Evolutionary conservation across 2,888 invertebrate species (phyloP).

Genomic region (Athalia rosae): DNA sequence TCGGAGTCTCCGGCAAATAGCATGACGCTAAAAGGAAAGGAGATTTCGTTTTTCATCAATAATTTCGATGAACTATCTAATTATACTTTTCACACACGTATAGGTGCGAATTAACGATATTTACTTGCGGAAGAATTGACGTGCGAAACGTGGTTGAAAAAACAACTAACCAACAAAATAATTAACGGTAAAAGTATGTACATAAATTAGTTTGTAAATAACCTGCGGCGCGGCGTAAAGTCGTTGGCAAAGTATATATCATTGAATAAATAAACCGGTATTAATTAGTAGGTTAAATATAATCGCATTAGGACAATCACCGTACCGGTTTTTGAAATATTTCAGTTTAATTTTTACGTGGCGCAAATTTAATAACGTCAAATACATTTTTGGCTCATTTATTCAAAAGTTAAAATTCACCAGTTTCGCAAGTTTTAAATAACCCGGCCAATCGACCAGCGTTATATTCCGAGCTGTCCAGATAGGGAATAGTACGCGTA

Average conservation of each 20-base stretch:
- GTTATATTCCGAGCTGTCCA: too few relatives aligned
- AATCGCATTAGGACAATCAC: too few relatives aligned
- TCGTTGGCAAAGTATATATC: neutral
- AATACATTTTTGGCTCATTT: constrained; percentile 5
- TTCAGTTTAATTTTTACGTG: too few relatives aligned
- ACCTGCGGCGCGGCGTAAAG: neutral
- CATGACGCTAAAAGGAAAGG: too few relatives aligned
- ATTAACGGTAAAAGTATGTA: neutral
- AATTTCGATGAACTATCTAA: neutral
- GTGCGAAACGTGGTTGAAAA: neutral
- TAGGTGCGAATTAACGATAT: too few relatives aligned
- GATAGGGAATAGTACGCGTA: too few relatives aligned
- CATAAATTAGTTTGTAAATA: neutral
- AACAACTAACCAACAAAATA: neutral
- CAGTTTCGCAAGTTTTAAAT: neutral
- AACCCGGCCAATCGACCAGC: neutral
- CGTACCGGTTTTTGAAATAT: too few relatives aligned
- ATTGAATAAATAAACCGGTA: neutral
- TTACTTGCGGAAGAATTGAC: too few relatives aligned
- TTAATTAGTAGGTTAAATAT: constrained; percentile 22
- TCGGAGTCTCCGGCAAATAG: too few relatives aligned
- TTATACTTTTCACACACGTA: neutral
- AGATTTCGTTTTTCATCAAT: too few relatives aligned
- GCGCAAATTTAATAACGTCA: neutral
- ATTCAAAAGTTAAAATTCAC: neutral